A percentile compares a stretch with the other conserved stretches of the same genome.
phyloP scores from a whole-genome alignment of 2,888 invertebrate species.

The Hymenopus coronatus region DNA sequence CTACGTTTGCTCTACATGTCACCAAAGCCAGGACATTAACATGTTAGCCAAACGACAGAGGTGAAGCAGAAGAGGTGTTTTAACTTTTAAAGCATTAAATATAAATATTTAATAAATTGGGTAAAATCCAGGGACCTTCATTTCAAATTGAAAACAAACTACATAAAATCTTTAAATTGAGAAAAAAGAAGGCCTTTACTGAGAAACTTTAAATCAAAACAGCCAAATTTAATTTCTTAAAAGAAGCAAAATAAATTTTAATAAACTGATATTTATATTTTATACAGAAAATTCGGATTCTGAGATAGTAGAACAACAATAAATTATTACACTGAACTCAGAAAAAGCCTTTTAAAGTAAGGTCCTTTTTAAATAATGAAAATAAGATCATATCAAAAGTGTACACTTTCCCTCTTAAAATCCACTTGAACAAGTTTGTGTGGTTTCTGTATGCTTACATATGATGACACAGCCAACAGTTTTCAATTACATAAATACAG shows the following conservation, averaged over 20 bases:
- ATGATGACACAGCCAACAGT: neutral
- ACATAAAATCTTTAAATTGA: slow-evolving; percentile 12
- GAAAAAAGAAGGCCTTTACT: slow-evolving; percentile 25
- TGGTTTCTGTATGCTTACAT: neutral
- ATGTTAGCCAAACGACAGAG: slow-evolving; percentile 20
- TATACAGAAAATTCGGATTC: neutral
- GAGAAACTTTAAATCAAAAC: neutral
- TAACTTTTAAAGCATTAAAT: neutral
- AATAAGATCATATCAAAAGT: neutral
- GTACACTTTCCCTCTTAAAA: neutral
- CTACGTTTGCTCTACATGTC: slow-evolving; percentile 5
- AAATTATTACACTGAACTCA: slow-evolving; percentile 10
- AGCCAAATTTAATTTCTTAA: neutral
- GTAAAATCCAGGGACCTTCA: slow-evolving; percentile 22
- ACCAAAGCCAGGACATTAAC: slow-evolving; percentile 18
- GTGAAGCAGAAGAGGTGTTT: slow-evolving; percentile 11
- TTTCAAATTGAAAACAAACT: slow-evolving; percentile 17
- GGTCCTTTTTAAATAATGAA: slow-evolving; percentile 15
- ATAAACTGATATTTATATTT: neutral
- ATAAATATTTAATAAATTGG: slow-evolving; percentile 5
- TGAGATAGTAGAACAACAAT: neutral
- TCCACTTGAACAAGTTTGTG: neutral
- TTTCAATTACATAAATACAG: neutral
- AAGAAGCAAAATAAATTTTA: neutral
- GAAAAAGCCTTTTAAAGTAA: slow-evolving; percentile 27